phyloP scores from a whole-genome alignment of 2,113 vertebrate genomes.

The Rhea americana region DNA sequence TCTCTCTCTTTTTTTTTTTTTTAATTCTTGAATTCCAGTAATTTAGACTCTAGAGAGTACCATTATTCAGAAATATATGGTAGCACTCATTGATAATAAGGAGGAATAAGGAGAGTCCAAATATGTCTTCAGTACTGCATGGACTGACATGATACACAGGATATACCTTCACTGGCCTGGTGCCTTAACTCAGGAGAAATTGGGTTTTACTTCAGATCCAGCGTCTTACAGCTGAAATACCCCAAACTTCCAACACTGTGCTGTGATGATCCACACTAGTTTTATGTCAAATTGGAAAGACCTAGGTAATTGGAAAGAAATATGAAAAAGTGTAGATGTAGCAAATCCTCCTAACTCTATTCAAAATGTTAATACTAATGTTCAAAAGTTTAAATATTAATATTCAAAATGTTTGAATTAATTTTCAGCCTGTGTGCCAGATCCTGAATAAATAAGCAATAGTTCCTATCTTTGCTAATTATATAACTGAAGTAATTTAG shows the following conservation, averaged over 20 bases:
- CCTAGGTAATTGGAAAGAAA: background rate
- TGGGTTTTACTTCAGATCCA: background rate
- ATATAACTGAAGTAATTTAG: background rate
- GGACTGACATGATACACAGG: background rate
- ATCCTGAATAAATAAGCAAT: background rate
- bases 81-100: background rate
- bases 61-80: background rate
- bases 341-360: background rate
- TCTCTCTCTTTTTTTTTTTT: background rate
- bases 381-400: background rate
- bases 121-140: background rate
- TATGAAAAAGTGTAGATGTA: background rate
- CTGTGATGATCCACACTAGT: background rate
- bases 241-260: background rate
- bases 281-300: background rate
- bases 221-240: background rate
- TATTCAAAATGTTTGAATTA: background rate
- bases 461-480: slow-evolving; percentile 12
- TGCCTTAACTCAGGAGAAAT: background rate
- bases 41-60: background rate
- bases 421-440: background rate
- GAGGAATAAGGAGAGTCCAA: background rate
- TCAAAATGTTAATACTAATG: background rate
- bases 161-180: background rate
- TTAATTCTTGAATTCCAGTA: background rate